Percentiles rank a stretch among this genome's conserved stretches.
phyloP scores from a whole-genome alignment of 2,888 invertebrate species.

The Athripsodes cinereus region DNA sequence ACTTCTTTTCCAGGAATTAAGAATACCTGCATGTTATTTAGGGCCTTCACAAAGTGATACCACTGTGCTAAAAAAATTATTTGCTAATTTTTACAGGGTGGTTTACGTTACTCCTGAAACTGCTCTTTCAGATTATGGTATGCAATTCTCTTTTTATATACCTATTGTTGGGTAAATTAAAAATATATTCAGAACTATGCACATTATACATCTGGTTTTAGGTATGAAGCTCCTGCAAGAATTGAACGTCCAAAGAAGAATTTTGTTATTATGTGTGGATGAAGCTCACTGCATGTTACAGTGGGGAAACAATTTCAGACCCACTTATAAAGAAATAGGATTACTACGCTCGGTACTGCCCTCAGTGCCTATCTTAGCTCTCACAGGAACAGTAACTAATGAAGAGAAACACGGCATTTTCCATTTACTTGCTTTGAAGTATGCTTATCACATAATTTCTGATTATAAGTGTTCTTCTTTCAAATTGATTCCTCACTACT shows the following conservation, averaged over 20 bases:
- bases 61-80: constrained; percentile 27
- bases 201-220: background rate
- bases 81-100: constrained; percentile 31
- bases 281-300: constrained; percentile 65
- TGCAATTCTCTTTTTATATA: background rate
- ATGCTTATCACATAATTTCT: too few species aligned
- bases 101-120: constrained; percentile 52
- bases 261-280: constrained; percentile 57
- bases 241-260: constrained; percentile 36
- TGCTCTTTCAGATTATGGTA: constrained; percentile 30
- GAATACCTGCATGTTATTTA: constrained; percentile 51
- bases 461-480: too few species aligned
- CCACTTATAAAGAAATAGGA: constrained; percentile 52
- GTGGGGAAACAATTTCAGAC: constrained; percentile 63
- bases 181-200: too few species aligned
- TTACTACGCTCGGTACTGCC: constrained; percentile 39
- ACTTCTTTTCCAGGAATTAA: constrained; percentile 28
- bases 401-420: constrained; percentile 57
- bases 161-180: too few species aligned
- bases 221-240: constrained; percentile 23
- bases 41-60: constrained; percentile 41
- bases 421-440: constrained; percentile 46
- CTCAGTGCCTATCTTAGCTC: constrained; percentile 57
- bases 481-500: too few species aligned
- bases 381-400: constrained; percentile 67